phyloP scores from a whole-genome alignment of 2,797 vertebrate species.

The Tinamus major region DNA sequence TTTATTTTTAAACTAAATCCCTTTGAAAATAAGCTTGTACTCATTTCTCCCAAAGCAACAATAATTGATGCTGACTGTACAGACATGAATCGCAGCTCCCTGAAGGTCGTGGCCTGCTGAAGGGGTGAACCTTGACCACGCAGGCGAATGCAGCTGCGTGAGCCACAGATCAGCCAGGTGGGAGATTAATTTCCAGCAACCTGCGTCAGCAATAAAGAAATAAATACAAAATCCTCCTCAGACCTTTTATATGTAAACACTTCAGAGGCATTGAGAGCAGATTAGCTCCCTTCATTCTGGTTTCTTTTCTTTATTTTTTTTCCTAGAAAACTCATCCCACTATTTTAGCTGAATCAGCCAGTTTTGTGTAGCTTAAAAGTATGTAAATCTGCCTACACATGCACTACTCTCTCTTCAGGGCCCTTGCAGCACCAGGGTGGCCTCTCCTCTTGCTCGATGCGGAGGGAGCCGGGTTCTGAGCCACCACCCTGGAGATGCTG shows the following conservation, averaged over 20 bases:
- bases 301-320: neutral
- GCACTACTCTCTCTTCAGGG: neutral
- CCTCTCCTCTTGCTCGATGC: slow-evolving; percentile 13
- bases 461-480: neutral
- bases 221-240: slow-evolving; percentile 18
- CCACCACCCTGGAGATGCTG: neutral
- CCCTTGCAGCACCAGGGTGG: neutral
- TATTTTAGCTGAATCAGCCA: neutral
- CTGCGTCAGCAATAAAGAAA: slow-evolving; percentile 30
- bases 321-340: neutral
- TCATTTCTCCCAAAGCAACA: slow-evolving; percentile 12
- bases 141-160: neutral
- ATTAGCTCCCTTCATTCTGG: neutral
- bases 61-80: slow-evolving; percentile 22
- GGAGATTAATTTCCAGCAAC: slow-evolving; percentile 33
- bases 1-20: neutral
- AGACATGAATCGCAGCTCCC: slow-evolving; percentile 24
- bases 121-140: neutral
- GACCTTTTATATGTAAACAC: neutral
- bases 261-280: neutral
- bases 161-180: neutral
- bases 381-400: too few species aligned
- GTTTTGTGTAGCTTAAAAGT: neutral
- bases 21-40: neutral
- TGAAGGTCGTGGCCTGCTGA: neutral